Percentiles rank a stretch among this genome's conserved stretches.
These are phyloP conservation scores for Monopterus albus DNA, from an alignment of 2,113 vertebrate species.

Conservation along the genomic window DNA sequence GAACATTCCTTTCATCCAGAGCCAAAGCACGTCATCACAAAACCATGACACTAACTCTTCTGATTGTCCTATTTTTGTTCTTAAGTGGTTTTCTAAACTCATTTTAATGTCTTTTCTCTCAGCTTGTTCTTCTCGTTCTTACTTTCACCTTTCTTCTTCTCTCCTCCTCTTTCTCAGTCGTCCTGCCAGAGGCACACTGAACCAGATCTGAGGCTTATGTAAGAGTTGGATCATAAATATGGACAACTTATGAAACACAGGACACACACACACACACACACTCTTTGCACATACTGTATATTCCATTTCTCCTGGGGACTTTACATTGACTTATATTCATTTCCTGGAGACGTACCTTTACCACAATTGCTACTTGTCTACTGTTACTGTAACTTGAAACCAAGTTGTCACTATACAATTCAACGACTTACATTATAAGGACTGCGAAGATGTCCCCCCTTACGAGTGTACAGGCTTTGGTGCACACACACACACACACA, in stretches of 20 bases:
- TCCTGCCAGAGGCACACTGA: constrained; percentile 68
- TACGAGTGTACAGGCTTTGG: too few species aligned
- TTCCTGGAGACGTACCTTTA: too few species aligned
- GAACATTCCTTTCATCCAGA: not conserved
- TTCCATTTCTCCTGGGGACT: too few species aligned
- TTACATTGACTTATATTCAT: too few species aligned
- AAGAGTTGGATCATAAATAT: constrained; percentile 75
- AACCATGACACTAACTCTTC: too few species aligned
- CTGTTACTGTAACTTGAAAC: too few species aligned
- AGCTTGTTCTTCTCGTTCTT: not conserved
- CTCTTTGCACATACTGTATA: constrained; percentile 15
- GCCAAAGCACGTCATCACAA: not conserved
- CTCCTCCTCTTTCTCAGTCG: constrained; percentile 21
- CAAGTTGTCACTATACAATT: too few species aligned
- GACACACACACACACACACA: constrained; percentile 37
- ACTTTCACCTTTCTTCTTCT: constrained; percentile 36
- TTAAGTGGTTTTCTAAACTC: not conserved
- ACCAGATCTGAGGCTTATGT: constrained; percentile 74
- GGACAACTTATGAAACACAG: constrained; percentile 71
- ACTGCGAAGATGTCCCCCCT: too few species aligned
- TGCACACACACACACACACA: constrained; percentile 37
- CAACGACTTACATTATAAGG: too few species aligned
- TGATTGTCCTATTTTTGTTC: not conserved
- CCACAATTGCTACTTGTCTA: too few species aligned
- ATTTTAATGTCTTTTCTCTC: too few species aligned